A percentile compares a stretch with the other conserved stretches of the same genome.
These are phyloP conservation scores for Protophormia terraenovae DNA, from an alignment of 2,888 invertebrate species.

Conservation along the genomic window DNA sequence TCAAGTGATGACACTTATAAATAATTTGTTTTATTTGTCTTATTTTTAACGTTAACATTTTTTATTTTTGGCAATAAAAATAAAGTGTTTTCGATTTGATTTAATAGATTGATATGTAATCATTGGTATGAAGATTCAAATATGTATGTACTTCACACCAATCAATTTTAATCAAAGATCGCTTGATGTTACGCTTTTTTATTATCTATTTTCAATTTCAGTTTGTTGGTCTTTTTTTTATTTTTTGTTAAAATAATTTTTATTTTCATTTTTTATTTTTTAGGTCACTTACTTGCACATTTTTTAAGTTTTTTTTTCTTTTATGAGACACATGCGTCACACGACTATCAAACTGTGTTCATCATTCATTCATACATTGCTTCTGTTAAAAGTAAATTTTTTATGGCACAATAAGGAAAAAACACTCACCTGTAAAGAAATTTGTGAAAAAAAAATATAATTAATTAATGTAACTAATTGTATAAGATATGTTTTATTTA, in stretches of 20 bases:
- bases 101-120: not conserved
- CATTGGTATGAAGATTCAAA: not conserved
- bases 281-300: slow-evolving; percentile 50
- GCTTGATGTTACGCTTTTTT: not conserved
- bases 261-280: not conserved
- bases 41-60: not conserved
- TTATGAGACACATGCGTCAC: not conserved
- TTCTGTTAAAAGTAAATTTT: not conserved
- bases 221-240: not conserved
- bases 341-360: not conserved
- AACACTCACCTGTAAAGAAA: slow-evolving; percentile 59
- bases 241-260: not conserved
- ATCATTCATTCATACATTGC: not conserved
- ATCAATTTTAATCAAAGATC: not conserved
- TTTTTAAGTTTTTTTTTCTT: not conserved
- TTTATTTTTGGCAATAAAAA: not conserved
- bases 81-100: not conserved
- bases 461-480: slow-evolving; percentile 1
- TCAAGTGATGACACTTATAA: not conserved
- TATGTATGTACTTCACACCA: not conserved
- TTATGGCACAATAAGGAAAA: not conserved
- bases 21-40: not conserved
- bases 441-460: not conserved
- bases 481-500: not conserved
- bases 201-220: not conserved